phyloP scores from a whole-genome alignment of 2,888 invertebrate species.

The Pardosa pseudoannulata region DNA sequence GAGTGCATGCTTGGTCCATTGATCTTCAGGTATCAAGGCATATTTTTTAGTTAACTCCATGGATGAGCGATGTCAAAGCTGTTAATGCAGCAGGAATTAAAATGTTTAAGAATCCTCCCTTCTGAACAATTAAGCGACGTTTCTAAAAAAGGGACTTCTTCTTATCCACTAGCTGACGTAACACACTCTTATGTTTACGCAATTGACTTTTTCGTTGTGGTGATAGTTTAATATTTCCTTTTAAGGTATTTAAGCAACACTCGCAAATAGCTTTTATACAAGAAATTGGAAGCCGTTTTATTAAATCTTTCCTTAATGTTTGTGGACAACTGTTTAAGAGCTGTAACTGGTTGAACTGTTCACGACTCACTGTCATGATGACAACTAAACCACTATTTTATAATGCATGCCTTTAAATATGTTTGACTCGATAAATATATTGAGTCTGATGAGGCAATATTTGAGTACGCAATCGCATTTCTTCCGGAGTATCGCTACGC shows the following conservation, averaged over 20 bases:
- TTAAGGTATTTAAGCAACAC: background rate
- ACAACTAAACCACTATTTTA: too few relatives aligned
- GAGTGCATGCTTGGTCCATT: background rate
- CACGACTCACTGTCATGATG: background rate
- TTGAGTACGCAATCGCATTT: constrained; percentile 3
- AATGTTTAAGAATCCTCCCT: constrained; percentile 11
- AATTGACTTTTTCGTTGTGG: background rate
- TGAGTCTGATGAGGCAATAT: constrained; percentile 21
- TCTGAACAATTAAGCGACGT: background rate
- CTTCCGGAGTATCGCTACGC: constrained; percentile 4
- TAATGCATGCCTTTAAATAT: too few relatives aligned
- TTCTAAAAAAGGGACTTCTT: background rate
- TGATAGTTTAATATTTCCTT: background rate
- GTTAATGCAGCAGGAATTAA: constrained; percentile 4
- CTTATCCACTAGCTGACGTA: background rate
- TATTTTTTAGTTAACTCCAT: constrained; percentile 27
- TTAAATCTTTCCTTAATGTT: background rate
- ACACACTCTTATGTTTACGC: background rate
- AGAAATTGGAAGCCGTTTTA: background rate
- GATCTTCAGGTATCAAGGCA: background rate
- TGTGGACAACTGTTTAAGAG: background rate
- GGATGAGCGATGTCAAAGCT: background rate
- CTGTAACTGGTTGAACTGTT: background rate
- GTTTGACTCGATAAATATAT: constrained; percentile 8
- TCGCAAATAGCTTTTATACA: background rate